Conservation (phyloP, 2,113 vertebrate species). For the Columba livia region DNA sequence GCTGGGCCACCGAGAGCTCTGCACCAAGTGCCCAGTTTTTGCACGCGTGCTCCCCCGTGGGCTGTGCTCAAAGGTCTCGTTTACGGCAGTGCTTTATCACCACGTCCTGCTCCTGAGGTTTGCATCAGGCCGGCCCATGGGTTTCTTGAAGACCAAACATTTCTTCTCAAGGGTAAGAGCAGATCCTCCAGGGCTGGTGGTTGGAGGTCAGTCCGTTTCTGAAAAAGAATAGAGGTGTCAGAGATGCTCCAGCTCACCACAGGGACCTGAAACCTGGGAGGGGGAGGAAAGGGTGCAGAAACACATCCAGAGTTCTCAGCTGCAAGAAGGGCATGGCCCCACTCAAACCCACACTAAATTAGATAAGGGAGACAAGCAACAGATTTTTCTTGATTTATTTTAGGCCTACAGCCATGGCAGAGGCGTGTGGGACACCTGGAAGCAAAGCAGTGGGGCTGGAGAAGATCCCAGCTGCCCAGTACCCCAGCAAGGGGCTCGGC, state of each 20-base stretch:
- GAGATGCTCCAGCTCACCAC: not conserved
- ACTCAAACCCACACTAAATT: not conserved
- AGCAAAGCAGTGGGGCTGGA: not conserved
- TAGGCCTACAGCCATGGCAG: not conserved
- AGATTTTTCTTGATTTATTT: not conserved
- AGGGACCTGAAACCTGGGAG: not conserved
- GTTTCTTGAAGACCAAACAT: not conserved
- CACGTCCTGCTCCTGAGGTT: slow-evolving; percentile 32
- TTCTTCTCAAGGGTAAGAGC: slow-evolving; percentile 55
- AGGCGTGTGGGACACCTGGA: not conserved
- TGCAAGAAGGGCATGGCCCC: not conserved
- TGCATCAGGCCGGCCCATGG: slow-evolving; percentile 23
- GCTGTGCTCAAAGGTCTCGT: slow-evolving; percentile 46
- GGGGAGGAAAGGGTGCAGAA: not conserved
- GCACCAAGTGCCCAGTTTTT: not conserved
- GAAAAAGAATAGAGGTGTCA: slow-evolving; percentile 64
- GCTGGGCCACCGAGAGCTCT: not conserved
- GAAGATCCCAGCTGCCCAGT: not conserved
- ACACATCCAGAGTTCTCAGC: not conserved
- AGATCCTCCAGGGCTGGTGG: slow-evolving; percentile 43
- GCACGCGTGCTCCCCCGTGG: not conserved
- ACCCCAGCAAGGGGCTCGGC: accelerated
- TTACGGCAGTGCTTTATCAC: slow-evolving; percentile 23
- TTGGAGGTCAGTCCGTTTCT: slow-evolving; percentile 76
- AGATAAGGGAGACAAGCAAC: not conserved